These are phyloP conservation scores for Drosophila melanosoma DNA, from an alignment of 2,888 invertebrate species.

Conservation along the genomic window DNA sequence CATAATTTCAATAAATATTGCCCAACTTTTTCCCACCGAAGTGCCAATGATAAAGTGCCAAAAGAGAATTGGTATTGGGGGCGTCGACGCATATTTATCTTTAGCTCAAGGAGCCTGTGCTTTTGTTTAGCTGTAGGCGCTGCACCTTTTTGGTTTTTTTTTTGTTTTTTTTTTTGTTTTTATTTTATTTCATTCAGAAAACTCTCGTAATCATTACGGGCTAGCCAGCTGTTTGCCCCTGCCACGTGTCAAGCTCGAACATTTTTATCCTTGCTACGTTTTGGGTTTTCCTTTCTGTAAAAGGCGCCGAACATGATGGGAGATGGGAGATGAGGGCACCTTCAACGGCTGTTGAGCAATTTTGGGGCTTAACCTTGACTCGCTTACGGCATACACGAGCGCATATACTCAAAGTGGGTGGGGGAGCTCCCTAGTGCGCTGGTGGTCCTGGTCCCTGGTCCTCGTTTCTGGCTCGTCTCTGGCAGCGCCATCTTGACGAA, in stretches of 20 bases:
- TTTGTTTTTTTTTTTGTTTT: conserved; percentile 10
- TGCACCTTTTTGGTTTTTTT: conserved; percentile 35
- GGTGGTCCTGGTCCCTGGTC: not conserved
- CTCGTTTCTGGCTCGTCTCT: conserved; percentile 13
- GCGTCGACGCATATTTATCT: conserved; percentile 20
- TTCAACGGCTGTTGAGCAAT: conserved; percentile 64
- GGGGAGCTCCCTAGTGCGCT: conserved; percentile 4
- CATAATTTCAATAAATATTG: conserved; percentile 67
- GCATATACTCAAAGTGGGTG: conserved; percentile 71
- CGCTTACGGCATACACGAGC: conserved; percentile 64
- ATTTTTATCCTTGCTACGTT: conserved; percentile 51
- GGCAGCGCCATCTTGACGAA: conserved; percentile 70
- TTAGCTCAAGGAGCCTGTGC: conserved; percentile 36
- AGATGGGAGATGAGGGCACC: conserved; percentile 19
- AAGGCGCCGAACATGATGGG: conserved; percentile 30
- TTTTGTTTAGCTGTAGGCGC: conserved; percentile 39
- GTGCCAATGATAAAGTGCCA: conserved; percentile 76
- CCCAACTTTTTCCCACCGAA: conserved; percentile 73
- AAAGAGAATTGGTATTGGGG: conserved; percentile 38
- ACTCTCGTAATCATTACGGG: conserved; percentile 75
- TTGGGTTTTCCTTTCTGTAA: conserved; percentile 20
- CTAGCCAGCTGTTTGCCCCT: conserved; percentile 70
- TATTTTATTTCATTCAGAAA: conserved; percentile 36
- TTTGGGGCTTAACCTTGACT: conserved; percentile 77
- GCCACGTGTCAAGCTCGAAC: conserved; percentile 40